phyloP scores from a whole-genome alignment of 1,140 invertebrate species.

The Drosophila parabipectinata region DNA sequence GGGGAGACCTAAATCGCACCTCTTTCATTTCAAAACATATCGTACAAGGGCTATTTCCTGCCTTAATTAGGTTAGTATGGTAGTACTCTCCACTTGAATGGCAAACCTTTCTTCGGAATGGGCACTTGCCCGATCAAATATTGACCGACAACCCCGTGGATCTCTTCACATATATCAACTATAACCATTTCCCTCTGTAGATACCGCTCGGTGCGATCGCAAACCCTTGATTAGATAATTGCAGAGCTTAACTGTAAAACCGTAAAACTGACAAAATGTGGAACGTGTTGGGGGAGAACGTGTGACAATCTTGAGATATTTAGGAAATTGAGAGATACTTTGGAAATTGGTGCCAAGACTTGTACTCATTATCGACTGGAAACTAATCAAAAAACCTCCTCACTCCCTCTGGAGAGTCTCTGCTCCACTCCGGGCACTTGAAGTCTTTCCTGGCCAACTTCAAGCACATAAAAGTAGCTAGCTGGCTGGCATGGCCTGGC shows the following conservation, averaged over 20 bases:
- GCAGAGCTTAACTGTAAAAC: constrained; percentile 23
- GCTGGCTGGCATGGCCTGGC: neutral
- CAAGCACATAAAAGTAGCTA: constrained; percentile 6
- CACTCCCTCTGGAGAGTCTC: constrained; percentile 16
- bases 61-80: neutral
- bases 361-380: constrained; percentile 5
- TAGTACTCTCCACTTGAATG: neutral
- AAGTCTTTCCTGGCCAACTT: constrained; percentile 36
- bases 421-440: constrained; percentile 43
- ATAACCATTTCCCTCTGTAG: constrained; percentile 66
- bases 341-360: constrained; percentile 64
- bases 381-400: constrained; percentile 71
- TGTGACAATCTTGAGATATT: constrained; percentile 37
- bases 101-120: neutral
- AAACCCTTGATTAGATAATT: constrained; percentile 80
- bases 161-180: constrained; percentile 30
- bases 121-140: constrained; percentile 47
- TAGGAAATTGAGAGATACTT: constrained; percentile 28
- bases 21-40: too few species aligned
- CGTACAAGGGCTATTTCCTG: constrained; percentile 8
- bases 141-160: constrained; percentile 34
- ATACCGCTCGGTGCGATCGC: constrained; percentile 47
- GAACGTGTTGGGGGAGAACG: constrained; percentile 26
- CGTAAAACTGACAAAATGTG: constrained; percentile 26
- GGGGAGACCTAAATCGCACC: too few species aligned